phyloP scores from a whole-genome alignment of 1,140 invertebrate species.

The Chironomus tepperi region DNA sequence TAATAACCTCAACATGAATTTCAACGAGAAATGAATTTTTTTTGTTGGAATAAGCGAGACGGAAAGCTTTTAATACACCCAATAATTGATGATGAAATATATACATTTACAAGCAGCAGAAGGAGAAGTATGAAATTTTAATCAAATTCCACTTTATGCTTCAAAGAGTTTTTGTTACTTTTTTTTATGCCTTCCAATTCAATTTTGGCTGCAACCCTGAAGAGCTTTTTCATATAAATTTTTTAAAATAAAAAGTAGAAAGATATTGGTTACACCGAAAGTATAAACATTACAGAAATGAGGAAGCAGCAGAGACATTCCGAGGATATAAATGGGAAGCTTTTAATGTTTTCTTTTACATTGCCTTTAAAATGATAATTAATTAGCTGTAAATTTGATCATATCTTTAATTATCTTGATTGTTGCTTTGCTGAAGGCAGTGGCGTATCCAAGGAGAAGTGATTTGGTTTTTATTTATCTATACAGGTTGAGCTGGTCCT shows the following conservation, averaged over 20 bases:
- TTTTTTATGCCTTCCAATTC: background rate
- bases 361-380: too few relatives aligned
- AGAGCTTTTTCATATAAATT: background rate
- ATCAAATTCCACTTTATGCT: constrained; percentile 8
- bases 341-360: too few relatives aligned
- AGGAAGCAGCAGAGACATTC: too few relatives aligned
- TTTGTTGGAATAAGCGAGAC: background rate
- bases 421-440: too few relatives aligned
- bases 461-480: too few relatives aligned
- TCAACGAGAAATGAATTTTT: background rate
- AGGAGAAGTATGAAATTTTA: background rate
- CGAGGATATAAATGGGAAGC: too few relatives aligned
- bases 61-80: background rate
- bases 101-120: background rate
- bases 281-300: background rate
- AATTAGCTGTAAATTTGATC: too few relatives aligned
- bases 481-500: too few relatives aligned
- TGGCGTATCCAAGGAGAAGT: too few relatives aligned
- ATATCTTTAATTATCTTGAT: too few relatives aligned
- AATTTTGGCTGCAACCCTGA: background rate
- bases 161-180: background rate
- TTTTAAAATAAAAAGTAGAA: background rate
- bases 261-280: background rate
- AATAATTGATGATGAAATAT: background rate
- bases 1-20: constrained; percentile 13